Evolutionary conservation across 1,140 invertebrate genomes (phyloP).

Genomic region (Calliopsis andreniformis): DNA sequence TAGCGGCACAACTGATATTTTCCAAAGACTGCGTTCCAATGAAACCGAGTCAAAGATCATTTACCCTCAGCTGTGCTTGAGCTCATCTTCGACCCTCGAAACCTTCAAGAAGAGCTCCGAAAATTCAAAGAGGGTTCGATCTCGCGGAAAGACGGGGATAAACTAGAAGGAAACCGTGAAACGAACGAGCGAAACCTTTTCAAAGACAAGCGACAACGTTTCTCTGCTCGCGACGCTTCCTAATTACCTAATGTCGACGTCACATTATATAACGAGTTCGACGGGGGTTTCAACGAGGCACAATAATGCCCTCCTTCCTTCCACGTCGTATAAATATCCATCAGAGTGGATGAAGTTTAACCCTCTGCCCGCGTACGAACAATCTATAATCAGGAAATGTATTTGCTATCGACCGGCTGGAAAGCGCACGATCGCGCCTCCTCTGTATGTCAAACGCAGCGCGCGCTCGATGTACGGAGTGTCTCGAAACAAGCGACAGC

Average conservation of each 20-base stretch:
- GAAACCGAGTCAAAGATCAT: no score
- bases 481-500: neutral
- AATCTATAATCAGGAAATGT: slow-evolving; percentile 13
- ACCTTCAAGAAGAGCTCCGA: no score
- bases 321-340: slow-evolving; percentile 61
- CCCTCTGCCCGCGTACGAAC: slow-evolving; percentile 32
- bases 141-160: no score
- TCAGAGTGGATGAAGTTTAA: slow-evolving; percentile 56
- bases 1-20: no score
- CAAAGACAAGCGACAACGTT: slow-evolving; percentile 41
- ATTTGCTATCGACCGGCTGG: slow-evolving; percentile 7
- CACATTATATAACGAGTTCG: slow-evolving; percentile 57
- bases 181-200: slow-evolving; percentile 51
- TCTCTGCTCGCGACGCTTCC: slow-evolving; percentile 46
- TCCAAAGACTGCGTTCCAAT: no score
- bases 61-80: no score
- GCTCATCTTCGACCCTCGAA: no score
- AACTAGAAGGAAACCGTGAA: slow-evolving; percentile 23
- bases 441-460: slow-evolving; percentile 4
- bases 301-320: slow-evolving; percentile 58
- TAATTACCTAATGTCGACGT: slow-evolving; percentile 61
- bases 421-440: neutral
- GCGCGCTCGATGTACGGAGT: neutral
- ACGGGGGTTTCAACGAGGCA: slow-evolving; percentile 62
- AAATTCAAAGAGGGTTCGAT: neutral